Conservation (phyloP, 1,140 invertebrate genomes). For the Halictus rubicundus region DNA sequence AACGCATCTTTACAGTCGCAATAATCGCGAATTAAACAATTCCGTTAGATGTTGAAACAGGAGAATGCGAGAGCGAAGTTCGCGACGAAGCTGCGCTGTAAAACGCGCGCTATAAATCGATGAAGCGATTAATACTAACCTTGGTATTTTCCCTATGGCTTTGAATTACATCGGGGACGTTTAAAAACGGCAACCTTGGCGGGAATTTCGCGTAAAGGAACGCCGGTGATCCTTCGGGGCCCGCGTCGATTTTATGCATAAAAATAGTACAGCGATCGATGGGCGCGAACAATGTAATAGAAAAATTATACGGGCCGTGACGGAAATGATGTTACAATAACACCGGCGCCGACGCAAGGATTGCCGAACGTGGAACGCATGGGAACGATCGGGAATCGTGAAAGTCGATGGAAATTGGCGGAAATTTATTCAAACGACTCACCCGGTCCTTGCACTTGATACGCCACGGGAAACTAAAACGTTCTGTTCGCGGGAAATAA, state of each 20-base stretch:
- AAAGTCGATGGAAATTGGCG: neutral
- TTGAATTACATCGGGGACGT: neutral
- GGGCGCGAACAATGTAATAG: slow-evolving; percentile 16
- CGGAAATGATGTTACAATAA: slow-evolving; percentile 1
- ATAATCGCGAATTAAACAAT: too few relatives aligned
- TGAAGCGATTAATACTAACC: slow-evolving; percentile 11
- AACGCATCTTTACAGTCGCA: too few relatives aligned
- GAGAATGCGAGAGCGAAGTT: too few relatives aligned
- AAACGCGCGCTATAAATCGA: slow-evolving; percentile 12
- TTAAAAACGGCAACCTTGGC: neutral
- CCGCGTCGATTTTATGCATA: slow-evolving; percentile 16
- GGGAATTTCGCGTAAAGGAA: slow-evolving; percentile 12
- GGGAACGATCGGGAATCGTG: too few relatives aligned
- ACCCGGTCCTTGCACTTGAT: too few relatives aligned
- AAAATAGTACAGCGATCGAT: slow-evolving; percentile 36
- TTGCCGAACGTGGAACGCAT: neutral
- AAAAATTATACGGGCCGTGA: slow-evolving; percentile 9
- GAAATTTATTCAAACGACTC: too few relatives aligned
- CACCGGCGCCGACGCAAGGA: neutral
- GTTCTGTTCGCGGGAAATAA: too few relatives aligned
- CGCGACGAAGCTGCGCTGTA: too few relatives aligned
- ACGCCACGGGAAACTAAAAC: too few relatives aligned
- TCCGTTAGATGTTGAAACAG: too few relatives aligned
- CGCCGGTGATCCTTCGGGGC: neutral
- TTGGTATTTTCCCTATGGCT: slow-evolving; percentile 15